phyloP scores from a whole-genome alignment of 2,113 vertebrate genomes.

The Oncorhynchus tshawytscha region DNA sequence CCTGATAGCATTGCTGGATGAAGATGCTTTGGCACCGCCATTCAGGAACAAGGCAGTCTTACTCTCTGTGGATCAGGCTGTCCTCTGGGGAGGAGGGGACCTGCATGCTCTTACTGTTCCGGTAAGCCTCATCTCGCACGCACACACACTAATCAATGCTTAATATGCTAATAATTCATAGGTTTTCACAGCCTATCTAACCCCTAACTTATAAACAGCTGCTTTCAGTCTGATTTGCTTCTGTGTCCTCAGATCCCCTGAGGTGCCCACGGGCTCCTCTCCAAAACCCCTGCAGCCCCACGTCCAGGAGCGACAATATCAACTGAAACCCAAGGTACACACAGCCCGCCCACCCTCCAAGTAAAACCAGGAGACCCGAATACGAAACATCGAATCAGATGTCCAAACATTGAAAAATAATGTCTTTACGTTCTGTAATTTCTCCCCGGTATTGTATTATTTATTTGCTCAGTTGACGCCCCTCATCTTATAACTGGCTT shows the following conservation, averaged over 20 bases:
- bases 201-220: conserved; percentile 34
- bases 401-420: conserved; percentile 64
- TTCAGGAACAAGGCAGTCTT: conserved; percentile 84
- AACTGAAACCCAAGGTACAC: conserved; percentile 82
- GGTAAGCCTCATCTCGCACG: conserved; percentile 51
- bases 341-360: conserved; percentile 21
- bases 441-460: conserved; percentile 65
- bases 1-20: conserved; percentile 83
- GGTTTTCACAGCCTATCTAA: conserved; percentile 21
- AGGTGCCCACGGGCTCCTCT: conserved; percentile 69
- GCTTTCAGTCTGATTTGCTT: conserved; percentile 29
- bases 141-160: neutral
- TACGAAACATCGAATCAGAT: conserved; percentile 57
- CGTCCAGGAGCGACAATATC: conserved; percentile 70
- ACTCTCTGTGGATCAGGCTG: conserved; percentile 74
- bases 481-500: conserved; percentile 59
- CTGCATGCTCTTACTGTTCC: conserved; percentile 80
- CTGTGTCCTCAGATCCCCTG: conserved; percentile 79
- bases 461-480: conserved; percentile 64
- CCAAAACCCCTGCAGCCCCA: conserved; percentile 81
- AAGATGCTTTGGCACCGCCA: conserved; percentile 78
- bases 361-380: conserved; percentile 28
- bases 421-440: conserved; percentile 68
- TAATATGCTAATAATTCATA: neutral
- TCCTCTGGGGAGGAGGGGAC: conserved; percentile 54